Evolutionary conservation across 2,113 vertebrate genomes (phyloP).

Genomic region (Falcunculus frontatus): DNA sequence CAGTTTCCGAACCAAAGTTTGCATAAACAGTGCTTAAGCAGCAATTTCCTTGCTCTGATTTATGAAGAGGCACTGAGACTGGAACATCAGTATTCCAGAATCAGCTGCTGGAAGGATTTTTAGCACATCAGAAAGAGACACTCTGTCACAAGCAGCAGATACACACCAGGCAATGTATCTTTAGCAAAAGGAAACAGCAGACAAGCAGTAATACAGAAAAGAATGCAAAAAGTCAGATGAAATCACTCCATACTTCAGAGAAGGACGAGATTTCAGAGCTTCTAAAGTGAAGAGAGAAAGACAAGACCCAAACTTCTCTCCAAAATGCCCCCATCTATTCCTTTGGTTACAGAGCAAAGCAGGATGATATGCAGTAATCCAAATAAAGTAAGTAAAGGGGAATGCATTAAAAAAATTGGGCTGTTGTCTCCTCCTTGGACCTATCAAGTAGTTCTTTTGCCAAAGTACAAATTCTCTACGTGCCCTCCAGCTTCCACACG

Average conservation of each 20-base stretch:
- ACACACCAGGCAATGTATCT: neutral
- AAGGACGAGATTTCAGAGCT: neutral
- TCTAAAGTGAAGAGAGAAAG: neutral
- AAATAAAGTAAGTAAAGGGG: neutral
- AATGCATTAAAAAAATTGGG: neutral
- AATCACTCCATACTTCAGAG: neutral
- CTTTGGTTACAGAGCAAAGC: neutral
- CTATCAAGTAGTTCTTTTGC: neutral
- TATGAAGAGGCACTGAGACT: neutral
- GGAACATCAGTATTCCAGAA: neutral
- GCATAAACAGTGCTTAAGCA: constrained; percentile 1
- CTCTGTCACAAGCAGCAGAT: neutral
- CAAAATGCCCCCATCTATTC: neutral
- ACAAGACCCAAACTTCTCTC: neutral
- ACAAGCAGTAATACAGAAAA: neutral
- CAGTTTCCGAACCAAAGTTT: neutral
- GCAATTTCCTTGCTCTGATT: constrained; percentile 3
- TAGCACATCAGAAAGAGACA: neutral
- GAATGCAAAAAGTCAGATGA: neutral
- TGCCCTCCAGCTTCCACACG: neutral
- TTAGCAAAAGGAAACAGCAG: neutral
- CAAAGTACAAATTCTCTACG: neutral
- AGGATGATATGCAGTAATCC: neutral
- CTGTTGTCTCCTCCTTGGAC: neutral
- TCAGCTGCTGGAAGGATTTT: neutral